Evolutionary conservation across 1,140 invertebrate species (phyloP), one percentile per base, ranked within the genome.

Genomic region (Copidosoma floridanum): DNA sequence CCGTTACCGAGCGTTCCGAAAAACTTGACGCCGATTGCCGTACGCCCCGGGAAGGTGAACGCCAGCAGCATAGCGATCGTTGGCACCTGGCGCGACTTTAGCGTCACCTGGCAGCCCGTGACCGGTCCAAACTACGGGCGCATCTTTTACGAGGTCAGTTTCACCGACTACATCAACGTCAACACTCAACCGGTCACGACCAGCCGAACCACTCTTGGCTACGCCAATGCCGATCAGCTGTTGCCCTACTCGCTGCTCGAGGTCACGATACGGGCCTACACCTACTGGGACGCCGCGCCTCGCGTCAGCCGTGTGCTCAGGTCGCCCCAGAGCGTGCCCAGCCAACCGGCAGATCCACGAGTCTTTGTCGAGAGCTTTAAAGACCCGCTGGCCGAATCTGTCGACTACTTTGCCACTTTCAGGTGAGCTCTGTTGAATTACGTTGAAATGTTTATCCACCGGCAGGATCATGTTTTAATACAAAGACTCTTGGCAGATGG

Each of bases 141-240:
- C 10, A 85, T 96, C 0, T 91, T 88, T 66, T 97, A 96, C 70
- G 89, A 94, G 74, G 83, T 94, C 21, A 88, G 86, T 69, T 82
- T 94, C 38, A 81, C 69, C 2, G 75, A 80, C 64, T 73, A 74
- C 10, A 76, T 75, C 8, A 81, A 80, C 35, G 77, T 73, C 0
- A 73, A 78, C 58, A 71, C 71, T 0, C 75, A 77, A 43, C 62
- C 77, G 1, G 71, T 77, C 52, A 75, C 74, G 23, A 79, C 76
- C 0, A 78, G 65, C 2, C 71, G 75, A 50, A 79, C 72, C 23
- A 65, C 71, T 20, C 75, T 82, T 54, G 63, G 72, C 0, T 81
- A 81, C 57, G 77, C 81, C n/a, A 78, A 76, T 64, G 77, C 79
- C 0, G 77, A 81, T 68, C 67, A 73, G 16, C 79, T 91, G 50